These are phyloP conservation scores for Hanleya hanleyi DNA, from an alignment of 2,888 invertebrate species.

Conservation along the genomic window DNA sequence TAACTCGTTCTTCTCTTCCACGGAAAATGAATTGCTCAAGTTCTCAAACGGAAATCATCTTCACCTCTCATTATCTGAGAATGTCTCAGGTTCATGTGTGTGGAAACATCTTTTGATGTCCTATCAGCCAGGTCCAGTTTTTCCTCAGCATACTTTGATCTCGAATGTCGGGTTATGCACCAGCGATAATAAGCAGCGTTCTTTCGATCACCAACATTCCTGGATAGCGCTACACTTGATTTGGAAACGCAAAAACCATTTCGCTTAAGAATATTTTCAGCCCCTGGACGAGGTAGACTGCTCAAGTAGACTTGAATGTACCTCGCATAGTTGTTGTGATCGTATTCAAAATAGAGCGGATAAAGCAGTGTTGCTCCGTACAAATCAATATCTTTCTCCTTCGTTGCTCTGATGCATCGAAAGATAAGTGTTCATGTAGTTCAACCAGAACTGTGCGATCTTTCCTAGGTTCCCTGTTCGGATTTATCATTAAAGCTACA, in stretches of 20 bases:
- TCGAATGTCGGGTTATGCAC: background rate
- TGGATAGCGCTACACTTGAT: background rate
- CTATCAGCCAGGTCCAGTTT: background rate
- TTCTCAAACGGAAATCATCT: background rate
- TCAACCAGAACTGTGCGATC: background rate
- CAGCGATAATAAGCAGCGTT: background rate
- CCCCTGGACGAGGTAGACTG: background rate
- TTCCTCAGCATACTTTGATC: background rate
- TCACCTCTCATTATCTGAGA: background rate
- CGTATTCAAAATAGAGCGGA: background rate
- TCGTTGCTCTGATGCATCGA: background rate
- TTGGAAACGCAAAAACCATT: background rate
- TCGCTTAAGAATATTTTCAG: background rate
- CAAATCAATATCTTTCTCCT: background rate
- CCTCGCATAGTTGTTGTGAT: background rate
- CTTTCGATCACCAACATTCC: background rate
- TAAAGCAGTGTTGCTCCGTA: background rate
- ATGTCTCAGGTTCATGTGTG: background rate
- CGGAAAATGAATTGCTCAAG: background rate
- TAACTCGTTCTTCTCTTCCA: background rate
- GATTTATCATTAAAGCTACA: background rate
- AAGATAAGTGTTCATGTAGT: background rate
- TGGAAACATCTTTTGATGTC: background rate
- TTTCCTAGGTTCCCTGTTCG: background rate
- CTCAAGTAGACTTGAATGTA: background rate